Evolutionary conservation across 2,888 invertebrate genomes (phyloP).

Genomic region (Microctonus aethiopoides): DNA sequence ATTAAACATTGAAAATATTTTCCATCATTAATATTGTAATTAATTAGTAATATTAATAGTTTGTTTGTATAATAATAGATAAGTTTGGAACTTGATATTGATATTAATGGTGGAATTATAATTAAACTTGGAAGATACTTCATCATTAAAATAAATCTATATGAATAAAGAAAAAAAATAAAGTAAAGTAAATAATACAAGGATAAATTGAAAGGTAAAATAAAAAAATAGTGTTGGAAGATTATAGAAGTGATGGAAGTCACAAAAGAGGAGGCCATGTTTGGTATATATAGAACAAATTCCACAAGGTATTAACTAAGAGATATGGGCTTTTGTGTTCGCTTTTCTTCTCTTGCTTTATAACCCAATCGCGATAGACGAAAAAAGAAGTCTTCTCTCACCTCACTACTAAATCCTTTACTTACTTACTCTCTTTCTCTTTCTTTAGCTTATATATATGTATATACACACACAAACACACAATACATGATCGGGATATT

Average conservation of each 20-base stretch:
- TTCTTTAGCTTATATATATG: too few species aligned
- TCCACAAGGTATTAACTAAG: constrained; percentile 48
- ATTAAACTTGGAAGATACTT: too few species aligned
- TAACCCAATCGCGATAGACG: constrained; percentile 22
- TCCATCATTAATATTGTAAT: too few species aligned
- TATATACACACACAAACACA: too few species aligned
- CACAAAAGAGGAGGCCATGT: constrained; percentile 15
- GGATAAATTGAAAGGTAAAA: background rate
- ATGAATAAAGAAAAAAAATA: too few species aligned
- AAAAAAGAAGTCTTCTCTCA: constrained; percentile 27
- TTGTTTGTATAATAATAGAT: too few species aligned
- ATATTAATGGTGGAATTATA: too few species aligned
- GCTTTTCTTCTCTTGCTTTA: constrained; percentile 40
- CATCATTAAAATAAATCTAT: too few species aligned
- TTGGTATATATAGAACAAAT: constrained; percentile 41
- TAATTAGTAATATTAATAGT: too few species aligned
- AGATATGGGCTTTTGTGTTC: constrained; percentile 55
- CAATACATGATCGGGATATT: constrained; percentile 1
- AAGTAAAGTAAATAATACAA: too few species aligned
- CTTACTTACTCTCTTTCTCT: constrained; percentile 3
- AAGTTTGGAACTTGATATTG: too few species aligned
- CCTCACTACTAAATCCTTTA: constrained; percentile 29
- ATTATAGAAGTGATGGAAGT: background rate
- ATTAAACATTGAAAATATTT: too few species aligned
- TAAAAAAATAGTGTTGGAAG: constrained; percentile 1